Evolutionary conservation across 2,113 vertebrate genomes (phyloP).

Genomic region (Ceuthmochares aereus): DNA sequence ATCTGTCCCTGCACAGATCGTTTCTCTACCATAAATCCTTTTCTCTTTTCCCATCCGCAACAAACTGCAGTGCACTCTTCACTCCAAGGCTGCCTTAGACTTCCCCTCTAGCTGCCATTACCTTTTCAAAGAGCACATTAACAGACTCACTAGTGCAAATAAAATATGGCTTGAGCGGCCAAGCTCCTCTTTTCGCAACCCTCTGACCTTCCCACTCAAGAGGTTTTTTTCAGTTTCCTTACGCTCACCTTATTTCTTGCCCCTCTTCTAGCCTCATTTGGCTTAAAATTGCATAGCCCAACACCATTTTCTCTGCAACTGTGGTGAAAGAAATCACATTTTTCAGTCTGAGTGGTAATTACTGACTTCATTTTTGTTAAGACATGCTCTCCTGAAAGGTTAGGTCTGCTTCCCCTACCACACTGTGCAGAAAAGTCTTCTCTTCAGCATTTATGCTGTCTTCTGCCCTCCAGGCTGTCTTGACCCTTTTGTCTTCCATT

Average conservation of each 20-base stretch:
- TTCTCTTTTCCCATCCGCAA: background rate
- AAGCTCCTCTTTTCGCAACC: background rate
- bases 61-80: fast-evolving
- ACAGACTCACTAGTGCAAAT: background rate
- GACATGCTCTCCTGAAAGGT: background rate
- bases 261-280: background rate
- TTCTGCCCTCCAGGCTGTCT: background rate
- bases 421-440: background rate
- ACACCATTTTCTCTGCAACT: background rate
- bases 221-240: background rate
- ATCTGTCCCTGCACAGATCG: background rate
- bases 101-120: background rate
- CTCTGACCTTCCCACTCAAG: background rate
- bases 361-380: background rate
- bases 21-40: background rate
- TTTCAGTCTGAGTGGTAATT: background rate
- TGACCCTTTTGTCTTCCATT: background rate
- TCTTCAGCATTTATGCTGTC: background rate
- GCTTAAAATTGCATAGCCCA: background rate
- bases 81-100: background rate
- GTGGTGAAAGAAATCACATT: background rate
- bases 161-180: background rate
- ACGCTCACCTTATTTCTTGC: background rate
- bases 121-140: background rate
- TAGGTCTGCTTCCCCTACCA: background rate